Conservation (phyloP, 1,140 invertebrate genomes). For the Drosophila mauritiana region DNA sequence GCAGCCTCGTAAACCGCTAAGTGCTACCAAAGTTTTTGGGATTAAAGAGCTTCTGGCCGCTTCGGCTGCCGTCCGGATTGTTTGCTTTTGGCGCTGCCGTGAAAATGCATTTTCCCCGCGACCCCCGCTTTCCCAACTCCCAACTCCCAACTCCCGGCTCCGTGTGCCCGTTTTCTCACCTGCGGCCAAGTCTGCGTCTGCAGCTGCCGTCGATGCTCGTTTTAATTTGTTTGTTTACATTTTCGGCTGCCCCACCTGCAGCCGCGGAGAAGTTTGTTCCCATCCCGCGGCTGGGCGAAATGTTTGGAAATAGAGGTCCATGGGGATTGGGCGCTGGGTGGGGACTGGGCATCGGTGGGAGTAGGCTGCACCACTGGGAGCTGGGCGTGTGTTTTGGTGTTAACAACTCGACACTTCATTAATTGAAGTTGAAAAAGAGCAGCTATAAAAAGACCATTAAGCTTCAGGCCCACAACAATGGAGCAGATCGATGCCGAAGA, state of each 20-base stretch:
- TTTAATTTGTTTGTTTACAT: constrained; percentile 83
- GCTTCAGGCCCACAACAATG: constrained; percentile 48
- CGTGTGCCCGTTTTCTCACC: constrained; percentile 71
- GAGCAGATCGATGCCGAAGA: constrained; percentile 12
- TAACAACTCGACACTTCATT: constrained; percentile 83
- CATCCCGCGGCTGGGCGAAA: constrained; percentile 57
- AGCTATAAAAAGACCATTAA: constrained; percentile 82
- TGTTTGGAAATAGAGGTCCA: constrained; percentile 72
- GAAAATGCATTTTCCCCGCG: constrained; percentile 46
- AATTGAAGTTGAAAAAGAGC: constrained; percentile 79
- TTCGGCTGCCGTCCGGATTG: constrained; percentile 35
- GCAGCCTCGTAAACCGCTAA: constrained; percentile 54
- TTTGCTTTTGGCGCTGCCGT: constrained; percentile 71
- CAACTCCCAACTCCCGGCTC: constrained; percentile 9
- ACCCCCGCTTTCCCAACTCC: constrained; percentile 16
- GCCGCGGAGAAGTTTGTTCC: constrained; percentile 61
- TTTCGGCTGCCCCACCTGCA: constrained; percentile 57
- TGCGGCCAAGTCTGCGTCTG: constrained; percentile 36
- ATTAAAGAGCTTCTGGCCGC: constrained; percentile 73
- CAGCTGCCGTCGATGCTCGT: constrained; percentile 67
- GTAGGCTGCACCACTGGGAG: constrained; percentile 22
- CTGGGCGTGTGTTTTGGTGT: constrained; percentile 70
- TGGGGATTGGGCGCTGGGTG: background rate
- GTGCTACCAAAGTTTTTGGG: constrained; percentile 48
- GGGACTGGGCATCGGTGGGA: background rate